phyloP scores from a whole-genome alignment of 2,888 invertebrate species.

The Hartigia nigra region DNA sequence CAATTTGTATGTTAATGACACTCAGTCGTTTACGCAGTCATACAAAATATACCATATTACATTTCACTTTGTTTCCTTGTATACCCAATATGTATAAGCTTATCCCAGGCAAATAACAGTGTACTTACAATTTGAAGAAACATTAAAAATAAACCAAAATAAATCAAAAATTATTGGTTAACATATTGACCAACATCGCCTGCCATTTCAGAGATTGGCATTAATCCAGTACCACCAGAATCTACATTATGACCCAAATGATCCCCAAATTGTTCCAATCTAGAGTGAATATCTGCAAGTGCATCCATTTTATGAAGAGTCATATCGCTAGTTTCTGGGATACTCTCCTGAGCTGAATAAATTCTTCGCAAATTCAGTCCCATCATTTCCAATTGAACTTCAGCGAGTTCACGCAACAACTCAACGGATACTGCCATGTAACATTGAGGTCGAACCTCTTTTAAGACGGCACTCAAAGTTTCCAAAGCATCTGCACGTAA shows the following conservation, averaged over 20 bases:
- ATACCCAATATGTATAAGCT: not conserved
- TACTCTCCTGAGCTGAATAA: conserved; percentile 42
- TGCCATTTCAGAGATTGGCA: conserved; percentile 20
- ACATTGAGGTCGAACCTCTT: conserved; percentile 70
- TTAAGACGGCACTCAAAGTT: conserved; percentile 69
- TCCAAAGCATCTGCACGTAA: conserved; percentile 72
- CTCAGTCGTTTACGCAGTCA: not conserved
- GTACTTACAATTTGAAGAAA: not conserved
- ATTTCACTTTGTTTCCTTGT: not conserved
- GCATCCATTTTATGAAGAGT: conserved; percentile 32
- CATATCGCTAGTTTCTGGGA: conserved; percentile 21
- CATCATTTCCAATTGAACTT: conserved; percentile 74
- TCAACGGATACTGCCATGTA: conserved; percentile 66
- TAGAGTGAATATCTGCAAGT: conserved; percentile 30
- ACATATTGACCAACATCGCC: conserved; percentile 21
- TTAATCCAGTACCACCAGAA: conserved; percentile 9
- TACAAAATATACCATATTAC: not conserved
- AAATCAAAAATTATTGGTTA: not conserved
- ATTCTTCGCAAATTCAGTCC: conserved; percentile 72
- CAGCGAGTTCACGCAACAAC: conserved; percentile 69
- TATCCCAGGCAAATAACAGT: not conserved
- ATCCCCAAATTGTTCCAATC: conserved; percentile 33
- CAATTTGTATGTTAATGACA: not conserved
- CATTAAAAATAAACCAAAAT: not conserved
- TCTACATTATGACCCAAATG: conserved; percentile 18